Evolutionary conservation across 2,797 vertebrate genomes (phyloP).

Genomic region (Darevskia nairensis): DNA sequence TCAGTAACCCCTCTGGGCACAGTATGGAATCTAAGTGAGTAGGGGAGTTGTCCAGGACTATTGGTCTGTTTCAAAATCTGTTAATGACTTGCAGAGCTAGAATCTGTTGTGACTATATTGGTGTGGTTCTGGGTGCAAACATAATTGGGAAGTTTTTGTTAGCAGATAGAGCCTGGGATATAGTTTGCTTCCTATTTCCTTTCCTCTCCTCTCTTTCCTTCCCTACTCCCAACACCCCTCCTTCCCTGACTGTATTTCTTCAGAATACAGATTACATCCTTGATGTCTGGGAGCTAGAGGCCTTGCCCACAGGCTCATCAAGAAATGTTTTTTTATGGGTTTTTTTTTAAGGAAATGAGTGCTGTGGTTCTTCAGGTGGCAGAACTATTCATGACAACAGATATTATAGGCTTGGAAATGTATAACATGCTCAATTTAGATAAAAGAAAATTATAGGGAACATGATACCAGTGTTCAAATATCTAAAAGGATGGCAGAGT

Average conservation of each 20-base stretch:
- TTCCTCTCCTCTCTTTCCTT: not conserved
- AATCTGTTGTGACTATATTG: not conserved
- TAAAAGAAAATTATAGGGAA: conserved; percentile 11
- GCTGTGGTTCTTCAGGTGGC: not conserved
- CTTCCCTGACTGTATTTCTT: not conserved
- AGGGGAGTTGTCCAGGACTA: not conserved
- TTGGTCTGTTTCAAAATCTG: not conserved
- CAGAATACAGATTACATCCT: not conserved
- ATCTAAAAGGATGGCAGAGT: not conserved
- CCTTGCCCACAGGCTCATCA: not conserved
- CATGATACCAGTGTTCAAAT: not conserved
- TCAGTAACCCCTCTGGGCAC: not conserved
- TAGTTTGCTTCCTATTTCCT: not conserved
- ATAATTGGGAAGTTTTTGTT: not conserved
- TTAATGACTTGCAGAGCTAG: not conserved
- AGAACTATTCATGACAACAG: not conserved
- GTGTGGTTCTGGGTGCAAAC: not conserved
- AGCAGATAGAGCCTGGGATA: not conserved
- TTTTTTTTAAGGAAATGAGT: not conserved
- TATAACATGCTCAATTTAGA: not conserved
- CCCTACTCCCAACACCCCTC: not conserved
- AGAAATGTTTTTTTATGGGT: not conserved
- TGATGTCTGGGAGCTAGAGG: not conserved
- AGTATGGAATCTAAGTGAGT: not conserved
- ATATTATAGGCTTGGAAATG: not conserved